Evolutionary conservation across 2,888 invertebrate genomes (phyloP), one percentile per base, ranked within the genome.

Genomic region (Gastrophysa polygoni): DNA sequence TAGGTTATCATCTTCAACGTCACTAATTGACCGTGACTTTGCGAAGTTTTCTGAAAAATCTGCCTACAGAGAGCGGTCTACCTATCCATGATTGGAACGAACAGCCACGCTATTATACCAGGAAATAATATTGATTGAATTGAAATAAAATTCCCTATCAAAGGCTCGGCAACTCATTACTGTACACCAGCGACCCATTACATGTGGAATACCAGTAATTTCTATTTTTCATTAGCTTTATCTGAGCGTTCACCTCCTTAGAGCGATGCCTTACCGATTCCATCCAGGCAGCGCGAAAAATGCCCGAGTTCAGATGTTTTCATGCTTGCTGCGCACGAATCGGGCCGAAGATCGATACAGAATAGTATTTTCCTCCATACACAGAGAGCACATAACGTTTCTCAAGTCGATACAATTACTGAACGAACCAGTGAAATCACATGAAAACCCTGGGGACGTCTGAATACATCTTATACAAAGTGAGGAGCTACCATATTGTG

Each of bases 121-220:
- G 20, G 29, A 29, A 50, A 55, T 59, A 55, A 59, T 48, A 55
- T 55, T 55, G 55, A 59, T 59, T 59, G 17, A 55, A 54, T 54
- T 52, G 47, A 63, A 50, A 55, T 52, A 59, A 63, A 59, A 59
- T 38, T 24, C n/a, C 28, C 47, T 44, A 59, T 63, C 59, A 59
- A 29, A 63, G 63, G 63, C 63, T 52, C 63, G 63, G 59, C 59
- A 57, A 47, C 56, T 57, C 63, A 59, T 63, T 63, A 63, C 47
- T 21, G 59, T 63, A n/a, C 14, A 57, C 51, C 59, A 59, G 59
- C 57, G 57, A 59, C 59, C 59, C 50, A 59, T 59, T 63, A 59
- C 58, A 59, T 50, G 59, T 58, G 59, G 59, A 63, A 63, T 63
- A 63, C 63, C 63, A 63, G 63, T 59, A 63, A 59, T 59, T 59